Percentiles rank a stretch among this genome's conserved stretches.
phyloP scores from a whole-genome alignment of 2,113 vertebrate genomes.

The Hypanus sabinus region DNA sequence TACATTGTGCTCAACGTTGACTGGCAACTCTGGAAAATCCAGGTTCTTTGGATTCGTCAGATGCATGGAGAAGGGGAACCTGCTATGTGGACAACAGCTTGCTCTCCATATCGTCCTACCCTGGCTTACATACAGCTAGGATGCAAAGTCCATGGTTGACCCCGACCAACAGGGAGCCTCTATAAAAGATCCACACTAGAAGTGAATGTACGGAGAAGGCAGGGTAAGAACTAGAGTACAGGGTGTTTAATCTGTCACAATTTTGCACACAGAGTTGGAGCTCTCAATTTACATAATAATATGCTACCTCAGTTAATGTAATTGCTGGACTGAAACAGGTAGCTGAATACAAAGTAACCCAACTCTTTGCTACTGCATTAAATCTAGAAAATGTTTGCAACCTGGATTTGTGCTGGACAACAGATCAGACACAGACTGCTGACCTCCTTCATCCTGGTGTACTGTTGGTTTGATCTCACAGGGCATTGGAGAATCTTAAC shows the following conservation, averaged over 20 bases:
- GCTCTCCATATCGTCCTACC: too few species aligned
- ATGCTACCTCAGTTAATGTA: neutral
- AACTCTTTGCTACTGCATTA: neutral
- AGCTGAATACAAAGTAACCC: neutral
- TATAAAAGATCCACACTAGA: neutral
- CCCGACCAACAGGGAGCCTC: too few species aligned
- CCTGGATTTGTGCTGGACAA: neutral
- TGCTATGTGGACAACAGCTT: too few species aligned
- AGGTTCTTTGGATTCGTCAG: too few species aligned
- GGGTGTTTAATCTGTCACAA: neutral
- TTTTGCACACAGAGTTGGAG: neutral
- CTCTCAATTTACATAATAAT: neutral
- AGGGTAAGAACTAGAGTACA: neutral
- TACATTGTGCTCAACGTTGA: too few species aligned
- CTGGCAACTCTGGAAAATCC: too few species aligned
- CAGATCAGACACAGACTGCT: neutral
- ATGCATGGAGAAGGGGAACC: too few species aligned
- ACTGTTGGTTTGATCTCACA: neutral
- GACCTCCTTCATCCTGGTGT: neutral
- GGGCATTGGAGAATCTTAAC: neutral
- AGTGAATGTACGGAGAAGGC: neutral
- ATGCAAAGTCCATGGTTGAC: too few species aligned
- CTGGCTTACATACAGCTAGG: too few species aligned
- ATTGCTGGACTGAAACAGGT: neutral
- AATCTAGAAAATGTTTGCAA: neutral